These are phyloP conservation scores for Lasioglossum lativentre DNA, from an alignment of 2,888 invertebrate species.

Conservation along the genomic window DNA sequence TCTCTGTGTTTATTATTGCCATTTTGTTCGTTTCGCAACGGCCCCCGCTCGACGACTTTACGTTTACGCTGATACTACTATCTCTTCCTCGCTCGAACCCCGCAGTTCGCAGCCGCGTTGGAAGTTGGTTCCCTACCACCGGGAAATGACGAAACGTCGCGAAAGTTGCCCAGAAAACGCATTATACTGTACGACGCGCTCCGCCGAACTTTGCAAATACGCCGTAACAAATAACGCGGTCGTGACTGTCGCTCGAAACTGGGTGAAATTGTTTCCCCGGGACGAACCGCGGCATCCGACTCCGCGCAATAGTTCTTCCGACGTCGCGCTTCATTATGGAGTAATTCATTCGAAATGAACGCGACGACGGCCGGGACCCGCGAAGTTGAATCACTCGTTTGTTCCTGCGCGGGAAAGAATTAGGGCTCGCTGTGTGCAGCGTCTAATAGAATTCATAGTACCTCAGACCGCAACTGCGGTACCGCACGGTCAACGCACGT, in stretches of 20 bases:
- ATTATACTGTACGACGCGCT: conserved; percentile 57
- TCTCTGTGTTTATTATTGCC: conserved; percentile 6
- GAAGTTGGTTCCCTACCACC: conserved; percentile 25
- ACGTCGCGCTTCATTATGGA: conserved; percentile 25
- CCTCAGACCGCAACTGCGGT: too few relatives aligned
- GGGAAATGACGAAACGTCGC: conserved; percentile 62
- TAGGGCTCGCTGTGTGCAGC: too few relatives aligned
- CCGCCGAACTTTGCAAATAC: conserved; percentile 61
- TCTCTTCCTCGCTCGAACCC: conserved; percentile 16
- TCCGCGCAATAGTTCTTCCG: not conserved
- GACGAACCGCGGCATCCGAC: not conserved
- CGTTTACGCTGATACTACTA: not conserved
- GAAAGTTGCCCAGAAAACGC: conserved; percentile 62
- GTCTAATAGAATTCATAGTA: too few relatives aligned
- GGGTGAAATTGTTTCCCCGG: conserved; percentile 50
- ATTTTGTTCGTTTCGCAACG: not conserved
- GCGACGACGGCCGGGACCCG: not conserved
- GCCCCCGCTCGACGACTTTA: not conserved
- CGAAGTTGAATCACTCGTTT: not conserved
- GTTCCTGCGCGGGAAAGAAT: not conserved
- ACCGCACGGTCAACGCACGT: too few relatives aligned
- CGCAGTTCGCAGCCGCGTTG: not conserved
- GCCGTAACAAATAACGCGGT: conserved; percentile 56
- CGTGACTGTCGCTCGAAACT: conserved; percentile 22
- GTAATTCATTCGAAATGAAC: conserved; percentile 9